Percentiles rank a stretch among this genome's conserved stretches.
Conservation (phyloP, 2,888 invertebrate species). For the Parochlus steinenii region DNA sequence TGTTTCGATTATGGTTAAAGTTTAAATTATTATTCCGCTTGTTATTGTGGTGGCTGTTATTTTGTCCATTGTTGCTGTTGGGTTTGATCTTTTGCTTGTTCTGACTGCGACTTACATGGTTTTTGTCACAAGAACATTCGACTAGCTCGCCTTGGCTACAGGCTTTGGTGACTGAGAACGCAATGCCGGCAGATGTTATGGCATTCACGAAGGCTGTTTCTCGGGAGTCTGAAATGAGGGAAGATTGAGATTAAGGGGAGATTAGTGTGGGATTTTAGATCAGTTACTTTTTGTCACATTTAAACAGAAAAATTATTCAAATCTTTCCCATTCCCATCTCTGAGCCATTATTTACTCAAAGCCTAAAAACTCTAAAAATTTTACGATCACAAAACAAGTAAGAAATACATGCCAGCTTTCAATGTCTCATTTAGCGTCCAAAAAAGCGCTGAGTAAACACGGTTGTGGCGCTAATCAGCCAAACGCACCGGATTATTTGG, state of each 20-base stretch:
- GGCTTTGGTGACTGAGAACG: conserved; percentile 73
- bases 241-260: conserved; percentile 3
- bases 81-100: conserved; percentile 13
- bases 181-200: conserved; percentile 78
- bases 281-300: too few species aligned
- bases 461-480: too few species aligned
- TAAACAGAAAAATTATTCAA: too few species aligned
- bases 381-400: neutral
- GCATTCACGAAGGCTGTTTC: conserved; percentile 87
- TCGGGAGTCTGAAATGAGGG: conserved; percentile 53
- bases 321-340: too few species aligned
- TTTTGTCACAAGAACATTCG: conserved; percentile 77
- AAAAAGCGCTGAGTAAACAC: too few species aligned
- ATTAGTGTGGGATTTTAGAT: neutral
- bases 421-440: too few species aligned
- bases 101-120: conserved; percentile 25
- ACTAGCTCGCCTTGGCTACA: conserved; percentile 73
- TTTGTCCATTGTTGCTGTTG: conserved; percentile 7
- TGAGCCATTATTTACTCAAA: too few species aligned
- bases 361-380: too few species aligned
- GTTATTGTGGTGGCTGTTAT: conserved; percentile 7
- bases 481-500: too few species aligned
- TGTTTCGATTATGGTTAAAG: conserved; percentile 19
- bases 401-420: neutral
- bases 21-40: conserved; percentile 15